Base-by-base conservation (phyloP, 2,888 invertebrate species). In the Lepidocyrtoides sp. region DNA sequence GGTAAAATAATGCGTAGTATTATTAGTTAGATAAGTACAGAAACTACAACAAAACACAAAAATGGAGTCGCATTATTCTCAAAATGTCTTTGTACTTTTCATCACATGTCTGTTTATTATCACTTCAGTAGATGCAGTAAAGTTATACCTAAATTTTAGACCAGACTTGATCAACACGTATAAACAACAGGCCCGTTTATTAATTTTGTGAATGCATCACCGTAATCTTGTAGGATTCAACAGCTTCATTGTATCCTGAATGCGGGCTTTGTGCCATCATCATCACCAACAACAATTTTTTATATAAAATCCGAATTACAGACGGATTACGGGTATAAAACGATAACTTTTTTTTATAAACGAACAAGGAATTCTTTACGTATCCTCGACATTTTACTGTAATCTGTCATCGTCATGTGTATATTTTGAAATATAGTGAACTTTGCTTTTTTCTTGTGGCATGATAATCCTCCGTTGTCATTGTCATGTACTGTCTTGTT, bases 401-500 rank as follows among this genome's bases (percentile, higher is more conserved):
- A 83, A 66, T 83, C 63, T 83, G 83, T 83, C 83, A 83, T 82
- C 79, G 77, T 79, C 51, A 79, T 23, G 44, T 60, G 14, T 48
- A 5, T 48, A 48, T 14, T 12, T 17, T 51, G 12, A 60, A 23
- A 26, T 23, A 23, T 23, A 2, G 17, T 8, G n/a, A 66, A 29
- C 10, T 23, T 63, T 63, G 23, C 12, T 63, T 63, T 63, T 63
- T 63, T 63, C 10, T 63, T 12, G 2, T 36, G 14, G 17, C 3
- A 36, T 17, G 17, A 66, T 66, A 66, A 66, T 66, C 66, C 66
- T 36, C n/a, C 36, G 14, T 36, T 66, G 36, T 36, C n/a, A 17
- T 57, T 41, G 2, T 48, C 54, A 57, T 57, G 66, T 66, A 0
- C 36, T 66, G 66, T 32, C 29, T n/a, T 36, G 66, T 66, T 10